These are phyloP conservation scores for Clupea harengus DNA, from an alignment of 2,113 vertebrate species.

Conservation along the genomic window DNA sequence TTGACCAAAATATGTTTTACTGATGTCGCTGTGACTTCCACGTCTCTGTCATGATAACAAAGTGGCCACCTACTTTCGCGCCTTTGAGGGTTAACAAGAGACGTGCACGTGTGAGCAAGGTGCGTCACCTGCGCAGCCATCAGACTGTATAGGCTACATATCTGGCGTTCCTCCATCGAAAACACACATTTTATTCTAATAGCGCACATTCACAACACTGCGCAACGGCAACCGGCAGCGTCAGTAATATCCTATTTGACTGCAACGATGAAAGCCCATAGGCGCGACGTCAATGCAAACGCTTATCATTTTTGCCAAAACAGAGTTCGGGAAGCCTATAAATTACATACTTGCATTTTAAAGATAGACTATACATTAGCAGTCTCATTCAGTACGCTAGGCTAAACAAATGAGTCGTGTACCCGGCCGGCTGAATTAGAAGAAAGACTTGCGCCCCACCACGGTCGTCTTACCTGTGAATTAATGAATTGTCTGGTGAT, in stretches of 20 bases:
- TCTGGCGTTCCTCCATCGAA: slow-evolving; percentile 15
- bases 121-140: slow-evolving; percentile 66
- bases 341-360: neutral
- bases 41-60: neutral
- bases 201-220: slow-evolving; percentile 9
- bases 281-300: neutral
- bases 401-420: slow-evolving; percentile 12
- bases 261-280: neutral
- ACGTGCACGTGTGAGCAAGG: slow-evolving; percentile 64
- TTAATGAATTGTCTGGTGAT: slow-evolving; percentile 63
- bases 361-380: slow-evolving; percentile 4
- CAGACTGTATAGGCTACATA: neutral
- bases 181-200: slow-evolving; percentile 5
- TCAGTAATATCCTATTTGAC: neutral
- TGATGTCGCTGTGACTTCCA: neutral
- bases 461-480: slow-evolving; percentile 63
- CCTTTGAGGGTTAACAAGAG: slow-evolving; percentile 53
- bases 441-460: slow-evolving; percentile 41
- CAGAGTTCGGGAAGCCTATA: neutral
- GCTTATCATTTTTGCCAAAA: neutral
- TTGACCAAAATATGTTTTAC: neutral
- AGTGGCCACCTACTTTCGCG: slow-evolving; percentile 1
- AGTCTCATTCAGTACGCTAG: neutral
- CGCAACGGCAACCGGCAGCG: neutral
- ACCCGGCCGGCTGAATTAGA: slow-evolving; percentile 19